Conservation (phyloP, 2,797 vertebrate species). For the Malacoctenus gilli region DNA sequence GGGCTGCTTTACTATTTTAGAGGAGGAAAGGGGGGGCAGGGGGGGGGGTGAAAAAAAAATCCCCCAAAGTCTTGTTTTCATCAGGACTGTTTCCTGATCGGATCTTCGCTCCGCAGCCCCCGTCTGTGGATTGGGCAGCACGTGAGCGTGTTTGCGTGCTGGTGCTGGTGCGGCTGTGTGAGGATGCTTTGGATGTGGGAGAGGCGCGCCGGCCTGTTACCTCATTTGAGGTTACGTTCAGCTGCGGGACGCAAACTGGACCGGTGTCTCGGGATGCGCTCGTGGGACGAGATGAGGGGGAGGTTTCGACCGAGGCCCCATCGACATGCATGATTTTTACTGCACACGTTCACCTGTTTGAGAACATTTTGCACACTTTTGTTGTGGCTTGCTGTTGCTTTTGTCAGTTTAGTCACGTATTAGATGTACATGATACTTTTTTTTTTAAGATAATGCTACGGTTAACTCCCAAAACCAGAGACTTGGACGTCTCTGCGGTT, state of each 20-base stretch:
- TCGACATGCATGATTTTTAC: no score
- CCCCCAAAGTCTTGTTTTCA: constrained; percentile 65
- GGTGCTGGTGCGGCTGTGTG: constrained; percentile 12
- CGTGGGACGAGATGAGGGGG: no score
- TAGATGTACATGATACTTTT: no score
- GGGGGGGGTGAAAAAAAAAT: constrained; percentile 18
- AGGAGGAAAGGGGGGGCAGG: no score
- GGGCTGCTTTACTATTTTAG: constrained; percentile 49
- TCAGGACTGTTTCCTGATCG: constrained; percentile 49
- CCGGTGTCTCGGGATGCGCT: not conserved
- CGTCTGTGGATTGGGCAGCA: constrained; percentile 29
- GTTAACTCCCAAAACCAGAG: no score
- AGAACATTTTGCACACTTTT: no score
- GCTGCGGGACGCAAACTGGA: not conserved
- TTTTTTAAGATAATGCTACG: no score
- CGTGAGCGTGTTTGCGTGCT: constrained; percentile 3
- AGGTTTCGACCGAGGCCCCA: no score
- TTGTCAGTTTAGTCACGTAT: no score
- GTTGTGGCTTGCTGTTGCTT: no score
- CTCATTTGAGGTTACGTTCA: constrained; percentile 8
- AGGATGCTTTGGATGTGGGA: not conserved
- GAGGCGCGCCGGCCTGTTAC: constrained; percentile 11
- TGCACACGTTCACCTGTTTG: no score
- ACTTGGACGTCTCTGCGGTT: no score
- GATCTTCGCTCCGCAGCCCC: constrained; percentile 20